Evolutionary conservation across 2,888 invertebrate species (phyloP), one percentile per base, ranked within the genome.

Genomic region (Sturmia bella): DNA sequence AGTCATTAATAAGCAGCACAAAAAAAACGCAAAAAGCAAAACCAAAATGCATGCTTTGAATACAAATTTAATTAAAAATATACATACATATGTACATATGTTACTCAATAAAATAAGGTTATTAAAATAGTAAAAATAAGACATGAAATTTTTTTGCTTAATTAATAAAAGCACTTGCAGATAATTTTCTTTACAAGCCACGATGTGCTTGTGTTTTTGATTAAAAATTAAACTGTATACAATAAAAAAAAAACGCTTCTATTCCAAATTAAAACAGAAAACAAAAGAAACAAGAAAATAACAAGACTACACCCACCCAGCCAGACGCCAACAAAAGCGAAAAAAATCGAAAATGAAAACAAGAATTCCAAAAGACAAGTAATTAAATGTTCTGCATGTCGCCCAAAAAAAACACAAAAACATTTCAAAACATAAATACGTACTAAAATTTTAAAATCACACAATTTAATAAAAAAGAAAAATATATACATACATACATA

Each of bases 291-390:
- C 32, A 54, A 13, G 59, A 77, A 24, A 48, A n/a, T n/a, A n/a
- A n/a, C n/a, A n/a, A 72, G 79, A 64, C 66, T 61, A 74, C 77
- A 70, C 78, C 80, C 77, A 74, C 80, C 77, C 83, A 74, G 61
- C 17, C 69, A 80, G 78, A 81, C 79, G 75, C 75, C 79, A 74
- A 13, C 68, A 66, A 66, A 17, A 70, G 27, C 12, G 39, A 17
- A 66, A 75, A 43, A 27, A 59, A 45, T 70, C 19, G 45, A 56
- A 70, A 72, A 72, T 37, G 52, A 78, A 24, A 78, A 82, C 43
- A 70, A 72, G 27, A 61, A 69, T 11, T 24, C 12, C 41, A 27
- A 37, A 6, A 17, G 41, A 69, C 9, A 56, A 1, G 3, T 7
- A 6, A 54, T 32, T 43, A 54, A 45, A 52, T 59, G 19, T 24